phyloP scores from a whole-genome alignment of 2,888 invertebrate species.

The Cantharis lateralis region DNA sequence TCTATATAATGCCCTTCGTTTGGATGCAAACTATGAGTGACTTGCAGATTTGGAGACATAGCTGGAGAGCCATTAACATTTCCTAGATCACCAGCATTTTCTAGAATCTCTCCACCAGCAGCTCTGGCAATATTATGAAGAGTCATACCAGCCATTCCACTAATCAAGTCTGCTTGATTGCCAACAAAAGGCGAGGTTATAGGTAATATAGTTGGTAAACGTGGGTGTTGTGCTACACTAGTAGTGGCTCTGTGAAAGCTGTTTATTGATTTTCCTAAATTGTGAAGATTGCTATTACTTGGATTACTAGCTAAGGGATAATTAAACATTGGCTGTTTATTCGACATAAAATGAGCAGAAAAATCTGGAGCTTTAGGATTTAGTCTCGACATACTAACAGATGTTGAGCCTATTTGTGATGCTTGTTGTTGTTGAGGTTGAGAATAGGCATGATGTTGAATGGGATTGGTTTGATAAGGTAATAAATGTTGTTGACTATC shows the following conservation, averaged over 20 bases:
- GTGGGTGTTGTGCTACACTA: slow-evolving; percentile 41
- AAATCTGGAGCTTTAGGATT: slow-evolving; percentile 85
- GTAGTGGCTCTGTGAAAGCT: slow-evolving; percentile 33
- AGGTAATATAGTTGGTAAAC: slow-evolving; percentile 46
- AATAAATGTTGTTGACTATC: slow-evolving; percentile 28
- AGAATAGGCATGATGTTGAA: slow-evolving; percentile 49
- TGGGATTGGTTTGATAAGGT: slow-evolving; percentile 39
- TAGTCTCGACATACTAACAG: slow-evolving; percentile 67
- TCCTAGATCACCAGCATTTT: slow-evolving; percentile 56
- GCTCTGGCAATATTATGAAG: slow-evolving; percentile 49
- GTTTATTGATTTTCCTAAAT: slow-evolving; percentile 29
- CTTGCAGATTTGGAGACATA: slow-evolving; percentile 53
- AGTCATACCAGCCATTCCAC: slow-evolving; percentile 53
- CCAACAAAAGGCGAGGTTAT: slow-evolving; percentile 48
- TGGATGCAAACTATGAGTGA: slow-evolving; percentile 37
- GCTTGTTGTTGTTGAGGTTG: slow-evolving; percentile 43
- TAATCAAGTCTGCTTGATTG: slow-evolving; percentile 48
- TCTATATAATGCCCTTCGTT: slow-evolving; percentile 49
- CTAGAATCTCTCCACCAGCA: slow-evolving; percentile 50
- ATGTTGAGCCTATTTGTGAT: slow-evolving; percentile 27
- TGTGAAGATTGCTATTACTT: slow-evolving; percentile 25
- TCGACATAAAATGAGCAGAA: slow-evolving; percentile 50
- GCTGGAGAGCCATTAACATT: slow-evolving; percentile 59
- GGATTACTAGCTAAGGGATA: slow-evolving; percentile 35
- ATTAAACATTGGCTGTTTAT: slow-evolving; percentile 33